phyloP scores from a whole-genome alignment of 2,797 vertebrate species.

The Echeneis naucrates region DNA sequence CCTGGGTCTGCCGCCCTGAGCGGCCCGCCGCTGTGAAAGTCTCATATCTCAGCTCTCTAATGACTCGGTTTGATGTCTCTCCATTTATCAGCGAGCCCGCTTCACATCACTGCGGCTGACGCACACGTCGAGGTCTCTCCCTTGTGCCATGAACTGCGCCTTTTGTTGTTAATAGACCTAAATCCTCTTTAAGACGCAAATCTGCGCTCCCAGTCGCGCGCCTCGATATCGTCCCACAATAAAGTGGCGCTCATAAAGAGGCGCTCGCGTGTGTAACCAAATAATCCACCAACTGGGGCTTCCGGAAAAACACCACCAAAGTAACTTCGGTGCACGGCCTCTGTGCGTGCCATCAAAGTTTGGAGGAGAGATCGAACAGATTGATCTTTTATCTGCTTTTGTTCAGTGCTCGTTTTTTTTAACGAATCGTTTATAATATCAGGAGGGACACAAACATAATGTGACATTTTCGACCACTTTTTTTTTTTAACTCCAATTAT shows the following conservation, averaged over 20 bases:
- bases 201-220: slow-evolving; percentile 68
- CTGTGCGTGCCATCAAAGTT: not conserved
- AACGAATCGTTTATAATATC: not conserved
- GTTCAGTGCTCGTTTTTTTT: slow-evolving; percentile 25
- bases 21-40: slow-evolving; percentile 76
- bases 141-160: slow-evolving; percentile 73
- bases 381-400: not conserved
- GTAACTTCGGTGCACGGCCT: slow-evolving; percentile 25
- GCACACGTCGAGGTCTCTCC: slow-evolving; percentile 66
- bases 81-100: slow-evolving; percentile 80
- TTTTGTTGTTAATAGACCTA: slow-evolving; percentile 80
- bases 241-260: slow-evolving; percentile 56
- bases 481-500: not conserved
- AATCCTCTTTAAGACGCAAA: slow-evolving; percentile 79
- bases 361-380: not conserved
- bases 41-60: slow-evolving; percentile 81
- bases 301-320: slow-evolving; percentile 16
- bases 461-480: not conserved
- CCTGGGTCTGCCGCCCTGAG: slow-evolving; percentile 76
- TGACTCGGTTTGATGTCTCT: slow-evolving; percentile 84
- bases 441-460: not conserved
- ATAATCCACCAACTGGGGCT: slow-evolving; percentile 39
- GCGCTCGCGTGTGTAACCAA: slow-evolving; percentile 42
- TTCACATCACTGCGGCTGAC: slow-evolving; percentile 70
- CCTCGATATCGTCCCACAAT: slow-evolving; percentile 51